These are phyloP conservation scores for Amia ocellicauda DNA, from an alignment of 2,113 vertebrate genomes.

Conservation along the genomic window DNA sequence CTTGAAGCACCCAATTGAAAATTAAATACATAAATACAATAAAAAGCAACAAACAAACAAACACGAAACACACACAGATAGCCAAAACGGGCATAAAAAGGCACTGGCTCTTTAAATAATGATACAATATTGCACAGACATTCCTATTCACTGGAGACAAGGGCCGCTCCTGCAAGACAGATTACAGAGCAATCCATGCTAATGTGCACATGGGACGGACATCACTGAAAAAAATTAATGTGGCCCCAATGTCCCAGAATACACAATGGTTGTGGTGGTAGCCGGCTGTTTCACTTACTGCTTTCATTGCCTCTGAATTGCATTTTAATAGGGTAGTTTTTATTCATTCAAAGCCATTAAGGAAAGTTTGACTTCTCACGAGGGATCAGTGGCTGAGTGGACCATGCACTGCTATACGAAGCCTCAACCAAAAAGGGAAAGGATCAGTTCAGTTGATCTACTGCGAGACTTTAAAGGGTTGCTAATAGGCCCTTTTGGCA, in stretches of 20 bases:
- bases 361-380: conserved; percentile 72
- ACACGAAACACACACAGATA: conserved; percentile 26
- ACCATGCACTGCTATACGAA: conserved; percentile 48
- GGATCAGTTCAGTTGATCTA: neutral
- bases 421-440: conserved; percentile 1
- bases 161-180: conserved; percentile 69
- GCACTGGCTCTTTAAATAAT: conserved; percentile 45
- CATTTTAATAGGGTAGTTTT: conserved; percentile 80
- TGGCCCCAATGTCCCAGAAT: conserved; percentile 71
- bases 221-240: conserved; percentile 73
- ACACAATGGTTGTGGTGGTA: conserved; percentile 63
- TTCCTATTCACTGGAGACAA: conserved; percentile 63
- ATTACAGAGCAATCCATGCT: conserved; percentile 71
- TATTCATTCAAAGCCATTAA: conserved; percentile 72
- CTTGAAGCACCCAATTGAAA: no score
- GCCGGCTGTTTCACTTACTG: conserved; percentile 68
- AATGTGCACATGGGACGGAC: conserved; percentile 77
- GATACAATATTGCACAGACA: conserved; percentile 54
- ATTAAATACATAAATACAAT: conserved; percentile 6
- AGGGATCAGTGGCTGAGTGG: conserved; percentile 59
- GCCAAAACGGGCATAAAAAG: no score
- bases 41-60: conserved; percentile 7
- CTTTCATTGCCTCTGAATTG: conserved; percentile 77
- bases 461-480: neutral
- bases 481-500: neutral